Base-by-base conservation (phyloP, 1,140 invertebrate genomes). In the Bombus picipes region DNA sequence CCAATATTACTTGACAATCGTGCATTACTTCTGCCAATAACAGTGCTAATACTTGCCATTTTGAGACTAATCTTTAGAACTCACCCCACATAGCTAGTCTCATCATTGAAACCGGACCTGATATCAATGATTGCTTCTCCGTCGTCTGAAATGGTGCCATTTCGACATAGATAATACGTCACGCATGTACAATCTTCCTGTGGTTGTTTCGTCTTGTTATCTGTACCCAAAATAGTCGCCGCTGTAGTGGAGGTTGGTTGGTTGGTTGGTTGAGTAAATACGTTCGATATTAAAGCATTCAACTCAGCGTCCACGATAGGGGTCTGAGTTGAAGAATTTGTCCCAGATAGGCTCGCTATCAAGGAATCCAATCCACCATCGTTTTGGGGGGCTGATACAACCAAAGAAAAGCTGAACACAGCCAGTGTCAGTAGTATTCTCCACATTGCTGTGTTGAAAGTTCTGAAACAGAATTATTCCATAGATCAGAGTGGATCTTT, bases 51-150 rank as follows among this genome's bases (percentile, higher is more conserved):
- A 2, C 9, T 81, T n/a, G 47, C 32, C 41, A 59, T n/a, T 18
- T 9, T 47, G 87, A 88, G 86, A 88, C 73, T 59, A 15, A 59
- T 90, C 86, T 89, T 91, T 91, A 88, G 87, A 81, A 92, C 90
- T 91, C 72, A 91, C 91, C 74, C 72, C 53, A 1, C 3, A 70
- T 34, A 13, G 0, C 13, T 32, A 41, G 76, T 73, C n/a, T 75
- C 70, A 57, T n/a, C 66, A 78, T 32, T 10, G 3, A 85, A 90
- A 81, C 43, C 88, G 53, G 88, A 96, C 95, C 97, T 96, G 57
- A 98, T 97, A 92, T 98, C 97, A 85, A 98, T 97, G 43, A 98
- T 94, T 53, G 97, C 97, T 34, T 96, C 92, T 8, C 98, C 98
- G 91, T 98, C 96, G 0, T 96, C 96, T 70, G 97, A 96, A 39